Evolutionary conservation across 2,113 vertebrate genomes (phyloP), one percentile per base, ranked within the genome.

Genomic region (Siniperca chuatsi): DNA sequence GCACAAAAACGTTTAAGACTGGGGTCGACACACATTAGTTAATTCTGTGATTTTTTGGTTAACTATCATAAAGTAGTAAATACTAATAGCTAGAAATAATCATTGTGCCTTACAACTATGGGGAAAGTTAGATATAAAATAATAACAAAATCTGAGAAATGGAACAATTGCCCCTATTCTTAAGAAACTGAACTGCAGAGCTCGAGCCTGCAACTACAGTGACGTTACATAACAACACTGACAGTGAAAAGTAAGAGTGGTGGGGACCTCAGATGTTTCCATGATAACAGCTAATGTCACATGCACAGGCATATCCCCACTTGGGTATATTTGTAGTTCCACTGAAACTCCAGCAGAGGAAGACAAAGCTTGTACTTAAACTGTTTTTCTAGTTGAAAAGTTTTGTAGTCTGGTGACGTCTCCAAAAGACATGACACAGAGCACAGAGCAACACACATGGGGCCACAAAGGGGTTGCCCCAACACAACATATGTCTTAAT

Each of bases 311-410:
- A 33, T 21, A 20, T 8, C 13, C 15, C 75, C 44, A 23, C 15
- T 4, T 57, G 23, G 67, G 21, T 62, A 12, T 1, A 52, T 4
- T 33, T 90, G 88, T 57, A 88, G 70, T 90, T 76, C 29, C 12
- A 37, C 13, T 0, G 0, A 69, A 46, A 3, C 2, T 69, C 84
- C 94, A 92, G 81, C 76, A 93, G 94, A 87, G 86, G 91, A 93
- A 77, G 86, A 91, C 90, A 93, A 79, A 81, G 76, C 57, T 62
- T 8, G 4, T 0, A 35, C 10, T 15, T 58, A 4, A 46, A 83
- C 69, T 54, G 20, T 62, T 55, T 42, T 60, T 13, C 10, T 2
- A 33, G 20, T 44, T 72, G 1, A 77, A 88, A 88, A 85, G 54
- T 90, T 90, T 77, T 66, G 35, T 20, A 8, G 48, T 55, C 61